Evolutionary conservation across 1,140 invertebrate species (phyloP).

Genomic region (Centruroides sculpturatus): DNA sequence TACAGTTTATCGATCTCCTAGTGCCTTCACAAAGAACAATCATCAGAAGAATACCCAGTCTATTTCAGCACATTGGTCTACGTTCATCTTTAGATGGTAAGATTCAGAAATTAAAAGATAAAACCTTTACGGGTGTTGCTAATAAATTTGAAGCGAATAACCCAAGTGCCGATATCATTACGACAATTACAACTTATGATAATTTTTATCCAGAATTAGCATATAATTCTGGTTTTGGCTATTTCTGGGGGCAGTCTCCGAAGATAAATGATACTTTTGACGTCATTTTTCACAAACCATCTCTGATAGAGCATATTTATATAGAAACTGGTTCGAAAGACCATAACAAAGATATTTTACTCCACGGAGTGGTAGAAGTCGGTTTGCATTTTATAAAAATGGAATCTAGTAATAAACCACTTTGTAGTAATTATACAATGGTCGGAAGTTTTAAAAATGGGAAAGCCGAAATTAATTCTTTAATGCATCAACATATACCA

Average conservation of each 20-base stretch:
- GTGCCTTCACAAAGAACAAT: slow-evolving; percentile 73
- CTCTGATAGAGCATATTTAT: neutral
- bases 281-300: slow-evolving; percentile 4
- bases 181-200: slow-evolving; percentile 1
- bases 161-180: slow-evolving; percentile 8
- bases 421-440: neutral
- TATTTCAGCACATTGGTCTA: slow-evolving; percentile 90
- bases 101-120: slow-evolving; percentile 86
- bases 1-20: slow-evolving; percentile 44
- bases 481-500: neutral
- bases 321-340: neutral
- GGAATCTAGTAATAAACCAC: slow-evolving; percentile 1
- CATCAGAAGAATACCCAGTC: slow-evolving; percentile 73
- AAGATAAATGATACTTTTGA: slow-evolving; percentile 12
- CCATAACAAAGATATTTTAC: slow-evolving; percentile 4
- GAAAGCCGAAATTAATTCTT: neutral
- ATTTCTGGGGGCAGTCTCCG: slow-evolving; percentile 8
- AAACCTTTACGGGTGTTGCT: slow-evolving; percentile 69
- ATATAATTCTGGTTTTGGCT: slow-evolving; percentile 1
- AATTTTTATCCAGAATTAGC: slow-evolving; percentile 9
- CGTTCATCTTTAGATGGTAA: slow-evolving; percentile 91
- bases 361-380: neutral
- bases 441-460: slow-evolving; percentile 7
- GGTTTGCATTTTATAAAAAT: slow-evolving; percentile 1
- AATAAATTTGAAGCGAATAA: slow-evolving; percentile 36